phyloP scores from a whole-genome alignment of 2,888 invertebrate genomes.

The Dorcus parallelipipedus region DNA sequence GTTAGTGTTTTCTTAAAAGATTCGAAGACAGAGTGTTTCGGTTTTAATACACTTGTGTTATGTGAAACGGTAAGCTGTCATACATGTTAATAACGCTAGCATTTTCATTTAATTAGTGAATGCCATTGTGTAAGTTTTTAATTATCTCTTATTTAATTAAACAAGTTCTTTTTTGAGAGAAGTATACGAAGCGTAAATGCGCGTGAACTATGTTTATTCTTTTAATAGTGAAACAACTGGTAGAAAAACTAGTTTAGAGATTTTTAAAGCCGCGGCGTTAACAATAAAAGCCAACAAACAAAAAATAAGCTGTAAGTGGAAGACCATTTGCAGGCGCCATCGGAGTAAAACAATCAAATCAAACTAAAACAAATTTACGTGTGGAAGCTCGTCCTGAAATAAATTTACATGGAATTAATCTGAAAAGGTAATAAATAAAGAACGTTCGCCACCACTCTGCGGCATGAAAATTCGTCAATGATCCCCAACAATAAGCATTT shows the following conservation, averaged over 20 bases:
- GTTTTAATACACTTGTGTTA: no score
- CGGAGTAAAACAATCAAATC: slow-evolving; percentile 19
- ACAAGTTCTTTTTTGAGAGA: no score
- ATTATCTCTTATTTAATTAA: no score
- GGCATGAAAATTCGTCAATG: slow-evolving; percentile 27
- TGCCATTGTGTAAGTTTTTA: no score
- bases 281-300: slow-evolving; percentile 24
- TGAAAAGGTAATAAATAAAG: slow-evolving; percentile 4
- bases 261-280: slow-evolving; percentile 17
- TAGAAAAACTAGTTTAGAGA: slow-evolving; percentile 17
- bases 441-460: slow-evolving; percentile 11
- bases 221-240: not conserved
- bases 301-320: slow-evolving; percentile 6
- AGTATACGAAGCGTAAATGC: no score
- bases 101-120: not conserved
- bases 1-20: no score
- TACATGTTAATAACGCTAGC: not conserved
- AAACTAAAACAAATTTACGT: slow-evolving; percentile 14
- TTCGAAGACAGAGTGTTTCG: no score
- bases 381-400: slow-evolving; percentile 2
- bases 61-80: not conserved
- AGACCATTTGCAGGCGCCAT: slow-evolving; percentile 18
- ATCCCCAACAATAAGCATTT: slow-evolving; percentile 30
- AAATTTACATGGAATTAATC: slow-evolving; percentile 19
- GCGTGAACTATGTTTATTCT: not conserved